phyloP scores from a whole-genome alignment of 2,797 vertebrate genomes.

The Pseudotriccus pelzelni region DNA sequence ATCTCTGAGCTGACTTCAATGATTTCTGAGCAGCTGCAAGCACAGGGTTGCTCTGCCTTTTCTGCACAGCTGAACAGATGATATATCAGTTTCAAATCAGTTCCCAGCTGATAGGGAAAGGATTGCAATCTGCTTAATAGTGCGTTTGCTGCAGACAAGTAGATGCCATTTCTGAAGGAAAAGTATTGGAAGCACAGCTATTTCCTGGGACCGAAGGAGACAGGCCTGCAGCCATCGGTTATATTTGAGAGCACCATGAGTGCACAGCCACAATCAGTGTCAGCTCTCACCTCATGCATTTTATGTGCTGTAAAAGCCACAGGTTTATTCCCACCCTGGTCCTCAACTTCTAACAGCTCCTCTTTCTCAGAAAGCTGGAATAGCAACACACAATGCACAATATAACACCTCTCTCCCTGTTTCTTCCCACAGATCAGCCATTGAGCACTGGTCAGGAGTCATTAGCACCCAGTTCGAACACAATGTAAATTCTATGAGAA shows the following conservation, averaged over 20 bases:
- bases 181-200: background rate
- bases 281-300: background rate
- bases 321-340: background rate
- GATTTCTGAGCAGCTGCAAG: background rate
- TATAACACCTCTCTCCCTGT: background rate
- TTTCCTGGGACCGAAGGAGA: background rate
- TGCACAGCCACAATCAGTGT: background rate
- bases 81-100: background rate
- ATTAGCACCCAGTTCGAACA: slow-evolving; percentile 28
- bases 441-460: slow-evolving; percentile 26
- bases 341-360: background rate
- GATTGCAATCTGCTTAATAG: background rate
- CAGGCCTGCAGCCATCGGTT: background rate
- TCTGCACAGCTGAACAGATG: background rate
- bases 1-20: background rate
- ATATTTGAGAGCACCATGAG: background rate
- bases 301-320: background rate
- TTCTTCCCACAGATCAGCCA: slow-evolving; percentile 49
- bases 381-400: slow-evolving; percentile 50
- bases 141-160: background rate
- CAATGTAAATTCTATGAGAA: slow-evolving; percentile 53
- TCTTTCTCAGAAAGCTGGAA: background rate
- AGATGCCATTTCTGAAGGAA: background rate
- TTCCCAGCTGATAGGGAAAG: background rate
- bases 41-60: background rate